These are phyloP conservation scores for Merops nubicus DNA, from an alignment of 2,113 vertebrate species.

Conservation along the genomic window DNA sequence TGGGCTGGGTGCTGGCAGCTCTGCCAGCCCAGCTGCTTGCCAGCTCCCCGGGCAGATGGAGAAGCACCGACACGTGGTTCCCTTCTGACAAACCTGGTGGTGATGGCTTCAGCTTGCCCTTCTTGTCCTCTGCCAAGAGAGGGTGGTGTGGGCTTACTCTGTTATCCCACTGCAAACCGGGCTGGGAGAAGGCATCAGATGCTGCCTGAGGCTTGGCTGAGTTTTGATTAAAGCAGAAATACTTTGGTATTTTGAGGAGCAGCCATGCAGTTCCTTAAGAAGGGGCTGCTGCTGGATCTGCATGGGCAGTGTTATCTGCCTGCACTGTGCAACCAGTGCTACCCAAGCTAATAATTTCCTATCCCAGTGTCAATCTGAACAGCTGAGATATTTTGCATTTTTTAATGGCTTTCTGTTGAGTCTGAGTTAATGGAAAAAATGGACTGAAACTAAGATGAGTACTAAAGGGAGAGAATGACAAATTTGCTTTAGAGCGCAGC, in stretches of 20 bases:
- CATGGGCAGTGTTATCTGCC: background rate
- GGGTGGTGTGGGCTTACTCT: background rate
- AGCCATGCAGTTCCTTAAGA: background rate
- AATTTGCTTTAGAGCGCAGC: slow-evolving; percentile 40
- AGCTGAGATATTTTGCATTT: slow-evolving; percentile 43
- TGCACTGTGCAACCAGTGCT: background rate
- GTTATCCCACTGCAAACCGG: background rate
- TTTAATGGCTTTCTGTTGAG: slow-evolving; percentile 16
- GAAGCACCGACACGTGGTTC: fast-evolving
- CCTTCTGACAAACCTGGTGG: fast-evolving
- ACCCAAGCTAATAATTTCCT: background rate
- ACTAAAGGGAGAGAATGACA: slow-evolving; percentile 36
- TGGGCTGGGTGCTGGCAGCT: too few species aligned
- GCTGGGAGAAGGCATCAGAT: background rate
- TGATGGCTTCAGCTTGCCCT: background rate
- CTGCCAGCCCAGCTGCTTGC: background rate
- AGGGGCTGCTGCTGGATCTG: background rate
- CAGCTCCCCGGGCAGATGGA: background rate
- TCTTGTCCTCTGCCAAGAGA: background rate
- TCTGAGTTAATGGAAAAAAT: slow-evolving; percentile 46
- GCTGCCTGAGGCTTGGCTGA: background rate
- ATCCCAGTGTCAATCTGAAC: background rate
- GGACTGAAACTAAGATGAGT: background rate
- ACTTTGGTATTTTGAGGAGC: fast-evolving
- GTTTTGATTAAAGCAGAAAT: background rate